A percentile compares a stretch with the other conserved stretches of the same genome.
Evolutionary conservation across 2,888 invertebrate species (phyloP).

Genomic region (Steinernema hermaphroditum): DNA sequence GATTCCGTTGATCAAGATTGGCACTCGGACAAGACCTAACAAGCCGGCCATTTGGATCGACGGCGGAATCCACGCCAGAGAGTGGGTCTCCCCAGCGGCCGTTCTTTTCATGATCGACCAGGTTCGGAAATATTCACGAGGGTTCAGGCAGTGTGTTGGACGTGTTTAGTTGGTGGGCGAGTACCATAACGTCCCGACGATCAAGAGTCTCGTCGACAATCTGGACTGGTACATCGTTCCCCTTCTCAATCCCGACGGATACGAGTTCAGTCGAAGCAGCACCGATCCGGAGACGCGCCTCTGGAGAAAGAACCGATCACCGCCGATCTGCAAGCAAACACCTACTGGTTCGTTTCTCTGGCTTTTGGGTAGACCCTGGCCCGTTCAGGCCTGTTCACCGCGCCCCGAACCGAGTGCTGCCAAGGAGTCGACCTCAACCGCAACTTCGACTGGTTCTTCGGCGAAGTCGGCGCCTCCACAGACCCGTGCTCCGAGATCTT

Average conservation of each 20-base stretch:
- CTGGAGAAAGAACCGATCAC: constrained; percentile 62
- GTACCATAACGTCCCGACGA: constrained; percentile 57
- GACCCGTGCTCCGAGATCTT: constrained; percentile 66
- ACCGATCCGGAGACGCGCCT: constrained; percentile 40
- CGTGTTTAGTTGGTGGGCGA: constrained; percentile 61
- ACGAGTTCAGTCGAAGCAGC: constrained; percentile 34
- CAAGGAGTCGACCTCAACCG: constrained; percentile 66
- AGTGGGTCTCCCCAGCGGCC: constrained; percentile 62
- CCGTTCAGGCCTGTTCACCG: constrained; percentile 56
- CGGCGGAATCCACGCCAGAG: constrained; percentile 59
- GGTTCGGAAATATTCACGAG: no score
- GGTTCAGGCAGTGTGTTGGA: no score
- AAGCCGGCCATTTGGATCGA: constrained; percentile 55
- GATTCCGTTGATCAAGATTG: constrained; percentile 64
- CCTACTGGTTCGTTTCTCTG: not conserved
- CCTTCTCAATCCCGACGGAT: constrained; percentile 62
- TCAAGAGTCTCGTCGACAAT: constrained; percentile 60
- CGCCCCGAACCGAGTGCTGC: constrained; percentile 62
- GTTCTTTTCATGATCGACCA: constrained; percentile 65
- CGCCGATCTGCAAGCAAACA: constrained; percentile 44
- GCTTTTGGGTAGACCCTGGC: not conserved
- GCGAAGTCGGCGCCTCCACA: constrained; percentile 63
- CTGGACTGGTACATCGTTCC: constrained; percentile 66
- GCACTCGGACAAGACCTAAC: not conserved
- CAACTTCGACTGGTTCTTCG: constrained; percentile 67